Conservation (phyloP, 2,888 invertebrate genomes). For the Agrochola lychnidis region DNA sequence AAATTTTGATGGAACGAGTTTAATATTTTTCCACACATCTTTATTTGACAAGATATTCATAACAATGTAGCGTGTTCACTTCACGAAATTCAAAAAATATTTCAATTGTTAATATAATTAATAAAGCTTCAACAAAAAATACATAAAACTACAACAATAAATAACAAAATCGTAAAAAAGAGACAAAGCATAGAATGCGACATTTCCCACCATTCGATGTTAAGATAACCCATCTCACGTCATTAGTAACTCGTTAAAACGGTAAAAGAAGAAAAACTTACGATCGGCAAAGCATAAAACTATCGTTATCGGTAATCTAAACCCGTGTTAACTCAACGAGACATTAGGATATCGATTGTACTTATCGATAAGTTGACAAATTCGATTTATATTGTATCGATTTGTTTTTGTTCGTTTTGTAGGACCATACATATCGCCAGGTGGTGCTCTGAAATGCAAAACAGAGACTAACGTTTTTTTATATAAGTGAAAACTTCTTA, state of each 20-base stretch:
- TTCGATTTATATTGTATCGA: conserved; percentile 47
- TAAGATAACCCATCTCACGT: conserved; percentile 54
- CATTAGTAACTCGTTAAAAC: conserved; percentile 60
- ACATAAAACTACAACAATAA: conserved; percentile 19
- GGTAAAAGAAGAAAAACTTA: conserved; percentile 43
- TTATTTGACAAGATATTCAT: background rate
- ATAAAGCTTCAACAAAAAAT: conserved; percentile 6
- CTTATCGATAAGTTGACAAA: conserved; percentile 49
- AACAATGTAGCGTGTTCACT: background rate
- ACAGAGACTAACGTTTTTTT: no score
- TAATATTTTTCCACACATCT: background rate
- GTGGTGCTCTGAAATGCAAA: background rate
- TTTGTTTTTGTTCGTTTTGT: background rate
- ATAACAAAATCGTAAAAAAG: conserved; percentile 14
- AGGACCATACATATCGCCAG: no score
- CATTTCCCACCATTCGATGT: conserved; percentile 53
- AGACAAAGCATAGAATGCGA: conserved; percentile 27
- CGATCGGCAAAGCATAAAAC: conserved; percentile 51
- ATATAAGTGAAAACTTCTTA: no score
- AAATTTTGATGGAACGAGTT: no score
- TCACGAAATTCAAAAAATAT: background rate
- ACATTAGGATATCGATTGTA: conserved; percentile 51
- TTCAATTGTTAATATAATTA: conserved; percentile 8
- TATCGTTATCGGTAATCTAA: conserved; percentile 61
- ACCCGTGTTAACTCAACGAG: conserved; percentile 59